Conservation (phyloP, 2,797 vertebrate genomes). For the Tadarida brasiliensis region DNA sequence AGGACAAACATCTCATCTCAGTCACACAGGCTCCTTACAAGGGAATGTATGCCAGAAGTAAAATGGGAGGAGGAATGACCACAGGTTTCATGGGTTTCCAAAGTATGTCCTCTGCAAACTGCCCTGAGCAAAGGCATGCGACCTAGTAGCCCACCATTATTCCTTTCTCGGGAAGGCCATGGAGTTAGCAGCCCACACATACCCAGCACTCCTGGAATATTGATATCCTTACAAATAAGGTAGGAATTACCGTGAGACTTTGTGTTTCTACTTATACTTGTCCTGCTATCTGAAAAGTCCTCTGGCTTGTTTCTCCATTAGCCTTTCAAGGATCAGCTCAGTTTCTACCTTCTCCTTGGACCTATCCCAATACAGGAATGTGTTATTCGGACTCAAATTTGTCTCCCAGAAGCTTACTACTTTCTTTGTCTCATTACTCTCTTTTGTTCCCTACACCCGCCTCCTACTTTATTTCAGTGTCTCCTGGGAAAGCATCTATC, state of each 20-base stretch:
- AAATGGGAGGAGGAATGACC: neutral
- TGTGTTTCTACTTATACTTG: neutral
- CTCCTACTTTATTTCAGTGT: neutral
- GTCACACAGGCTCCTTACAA: neutral
- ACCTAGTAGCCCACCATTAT: neutral
- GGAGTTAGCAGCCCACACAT: neutral
- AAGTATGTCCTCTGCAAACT: neutral
- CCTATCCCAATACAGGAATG: neutral
- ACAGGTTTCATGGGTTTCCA: conserved; percentile 23
- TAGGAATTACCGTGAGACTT: neutral
- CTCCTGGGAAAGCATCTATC: neutral
- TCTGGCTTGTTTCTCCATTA: neutral
- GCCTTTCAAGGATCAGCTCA: neutral
- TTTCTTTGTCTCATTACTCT: neutral
- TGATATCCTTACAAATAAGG: neutral
- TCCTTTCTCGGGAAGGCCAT: neutral
- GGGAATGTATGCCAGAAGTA: neutral
- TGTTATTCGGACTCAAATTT: neutral
- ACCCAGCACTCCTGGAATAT: neutral
- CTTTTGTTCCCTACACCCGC: neutral
- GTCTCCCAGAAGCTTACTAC: neutral
- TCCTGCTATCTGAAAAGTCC: neutral
- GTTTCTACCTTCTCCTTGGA: neutral
- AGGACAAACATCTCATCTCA: conserved; percentile 27
- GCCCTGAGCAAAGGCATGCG: neutral